Evolutionary conservation across 2,797 vertebrate genomes (phyloP), one percentile per base, ranked within the genome.

Genomic region (Jordanella pulchra): DNA sequence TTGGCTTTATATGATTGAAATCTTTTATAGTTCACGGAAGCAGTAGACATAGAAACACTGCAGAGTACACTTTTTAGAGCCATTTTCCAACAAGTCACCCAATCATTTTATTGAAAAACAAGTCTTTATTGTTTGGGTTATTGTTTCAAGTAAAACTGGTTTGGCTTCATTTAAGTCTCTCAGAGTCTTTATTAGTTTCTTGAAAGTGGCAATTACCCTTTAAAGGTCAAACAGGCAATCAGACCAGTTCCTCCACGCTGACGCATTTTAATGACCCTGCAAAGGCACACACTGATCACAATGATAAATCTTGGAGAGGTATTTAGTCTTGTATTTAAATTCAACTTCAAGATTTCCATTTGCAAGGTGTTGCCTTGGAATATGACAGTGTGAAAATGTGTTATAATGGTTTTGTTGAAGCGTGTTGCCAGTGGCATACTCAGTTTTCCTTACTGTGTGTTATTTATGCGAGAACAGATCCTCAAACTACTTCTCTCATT

Each of bases 181-280:
- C 58, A 81, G 76, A 83, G 73, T 79, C 89, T 94, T 91, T 92
- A 85, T 91, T 91, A 73, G 79, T 91, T 92, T 91, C 60, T 91
- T 89, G 89, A 92, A 92, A 92, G 90, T 93, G 86, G 77, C 91
- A 93, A 93, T 93, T 94, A 93, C 90, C 91, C 88, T 93, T 94
- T 93, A 94, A 94, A 94, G 92, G 94, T 95, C 92, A 94, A 91
- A 87, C 69, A 86, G 80, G 89, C 91, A 92, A 91, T 93, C 90
- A 91, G 79, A 87, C 77, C 84, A 84, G 88, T 89, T 91, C 86
- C 80, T 35, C 75, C 75, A 87, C 65, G 67, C 77, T 79, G 83
- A 78, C 77, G 79, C 82, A 73, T 90, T 91, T 90, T 92, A 94
- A 93, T 91, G 89, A 86, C 86, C 82, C 77, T 53, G 76, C 73